Base-by-base conservation (phyloP, 2,113 vertebrate species). In the Urocynchramus pylzowi region DNA sequence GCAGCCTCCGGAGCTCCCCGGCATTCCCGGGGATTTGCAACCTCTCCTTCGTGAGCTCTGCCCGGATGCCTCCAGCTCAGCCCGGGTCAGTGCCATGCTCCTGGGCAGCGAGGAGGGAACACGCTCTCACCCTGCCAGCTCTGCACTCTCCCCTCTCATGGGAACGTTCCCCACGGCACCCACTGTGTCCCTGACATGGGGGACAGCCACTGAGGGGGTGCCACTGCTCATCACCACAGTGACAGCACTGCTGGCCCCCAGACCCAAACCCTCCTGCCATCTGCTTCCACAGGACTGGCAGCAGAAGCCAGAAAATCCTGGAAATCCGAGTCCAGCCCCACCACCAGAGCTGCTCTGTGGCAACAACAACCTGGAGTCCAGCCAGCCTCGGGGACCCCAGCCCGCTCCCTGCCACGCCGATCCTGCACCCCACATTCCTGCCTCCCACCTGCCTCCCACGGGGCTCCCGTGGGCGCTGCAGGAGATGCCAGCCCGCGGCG, bases 391-490 rank as follows among this genome's bases (percentile, higher is more conserved):
- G 56, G 27, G 33, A 11, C 19, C 49, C 41, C 76, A 39, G 33
- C 80, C 33, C 1, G 0, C 52, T 44, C 16, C 54, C 41, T 49
- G 11, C 6, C 0, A 9, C 3, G 2, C 3, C 0, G 1, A 0
- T 5, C 37, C 91, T 30, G 11, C 60, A 10, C 3, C 45, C 45
- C 2, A 2, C 50, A 3, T 2, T 16, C 59, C 82, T 3, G 0
- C 16, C 8, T 7, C 45, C 45, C 65, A 1, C 63, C 56, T 11
- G 16, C 56, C n/a, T n/a, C n/a, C 57, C 22, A 0, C 0, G 23
- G 76, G 13, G 26, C 1, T 9, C 59, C 47, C 1, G 0, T 1
- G 49, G 28, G 3, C 33, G 0, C 60, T 4, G 3, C 39, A 8
- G 53, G 4, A 9, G 50, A 3, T 4, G 59, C 49, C 89, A 11